Percentiles rank a stretch among this genome's conserved stretches.
Conservation (phyloP, 2,113 vertebrate species). For the Uropsilus gracilis region DNA sequence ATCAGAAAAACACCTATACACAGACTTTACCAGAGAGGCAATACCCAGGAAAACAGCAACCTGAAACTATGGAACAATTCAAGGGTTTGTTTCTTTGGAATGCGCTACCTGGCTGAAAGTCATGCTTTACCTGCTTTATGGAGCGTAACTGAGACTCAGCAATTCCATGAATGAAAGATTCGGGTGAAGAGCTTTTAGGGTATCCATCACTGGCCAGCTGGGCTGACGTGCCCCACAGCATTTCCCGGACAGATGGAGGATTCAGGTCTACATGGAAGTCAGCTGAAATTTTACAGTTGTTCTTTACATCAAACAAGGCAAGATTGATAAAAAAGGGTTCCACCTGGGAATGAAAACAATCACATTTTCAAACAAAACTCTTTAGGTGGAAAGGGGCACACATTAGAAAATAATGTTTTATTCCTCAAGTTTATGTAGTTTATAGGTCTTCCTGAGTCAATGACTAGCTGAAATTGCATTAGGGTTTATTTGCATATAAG, state of each 20-base stretch:
- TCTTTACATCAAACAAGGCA: constrained; percentile 94
- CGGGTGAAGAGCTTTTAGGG: constrained; percentile 3
- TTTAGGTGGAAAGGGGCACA: not conserved
- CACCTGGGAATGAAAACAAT: constrained; percentile 86
- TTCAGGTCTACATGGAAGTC: constrained; percentile 98
- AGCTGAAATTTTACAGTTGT: constrained; percentile 96
- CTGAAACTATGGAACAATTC: not conserved
- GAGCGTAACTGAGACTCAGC: constrained; percentile 89
- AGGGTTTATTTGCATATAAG: not conserved
- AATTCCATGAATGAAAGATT: constrained; percentile 88
- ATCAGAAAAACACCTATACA: not conserved
- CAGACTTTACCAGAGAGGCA: not conserved
- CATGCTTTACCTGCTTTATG: constrained; percentile 89
- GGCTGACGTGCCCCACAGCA: constrained; percentile 85
- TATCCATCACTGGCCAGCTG: constrained; percentile 43
- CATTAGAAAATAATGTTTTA: not conserved
- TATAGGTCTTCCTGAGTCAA: not conserved
- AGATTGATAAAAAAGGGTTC: constrained; percentile 98
- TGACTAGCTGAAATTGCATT: constrained; percentile 3
- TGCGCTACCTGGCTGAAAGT: not conserved
- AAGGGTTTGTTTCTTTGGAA: constrained; percentile 17
- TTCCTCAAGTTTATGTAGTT: not conserved
- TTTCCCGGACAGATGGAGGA: constrained; percentile 90
- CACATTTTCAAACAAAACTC: constrained; percentile 23
- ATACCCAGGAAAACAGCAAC: not conserved